These are phyloP conservation scores for Anguilla marmorata DNA, from an alignment of 2,797 vertebrate species.

Conservation along the genomic window DNA sequence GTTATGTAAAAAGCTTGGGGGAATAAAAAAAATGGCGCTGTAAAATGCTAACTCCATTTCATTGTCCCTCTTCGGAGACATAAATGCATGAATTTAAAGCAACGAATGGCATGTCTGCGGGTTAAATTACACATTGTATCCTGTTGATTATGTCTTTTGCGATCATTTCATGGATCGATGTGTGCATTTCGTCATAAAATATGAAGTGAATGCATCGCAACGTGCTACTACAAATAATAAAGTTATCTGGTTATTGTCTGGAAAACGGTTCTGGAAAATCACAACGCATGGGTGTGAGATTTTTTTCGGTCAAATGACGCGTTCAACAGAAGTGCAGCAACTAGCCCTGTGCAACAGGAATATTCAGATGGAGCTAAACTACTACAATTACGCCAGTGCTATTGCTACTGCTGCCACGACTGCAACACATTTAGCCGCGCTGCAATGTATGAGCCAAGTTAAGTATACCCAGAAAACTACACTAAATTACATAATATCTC, in stretches of 20 bases:
- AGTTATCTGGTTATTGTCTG: not conserved
- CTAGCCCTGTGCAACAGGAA: not conserved
- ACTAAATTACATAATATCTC: conserved; percentile 10
- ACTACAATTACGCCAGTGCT: not conserved
- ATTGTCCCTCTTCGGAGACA: not conserved
- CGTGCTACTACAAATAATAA: not conserved
- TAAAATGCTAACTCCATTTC: not conserved
- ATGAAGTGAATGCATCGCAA: not conserved
- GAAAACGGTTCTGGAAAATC: not conserved
- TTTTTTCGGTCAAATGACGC: not conserved
- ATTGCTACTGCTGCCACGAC: not conserved
- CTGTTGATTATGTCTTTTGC: not conserved
- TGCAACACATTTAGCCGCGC: not conserved
- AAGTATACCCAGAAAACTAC: not conserved
- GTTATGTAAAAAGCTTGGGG: not conserved
- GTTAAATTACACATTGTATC: not conserved
- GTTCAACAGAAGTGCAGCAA: not conserved
- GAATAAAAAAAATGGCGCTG: not conserved
- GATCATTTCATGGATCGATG: not conserved
- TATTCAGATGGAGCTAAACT: not conserved
- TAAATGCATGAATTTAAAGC: not conserved
- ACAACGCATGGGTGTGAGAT: not conserved
- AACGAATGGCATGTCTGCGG: not conserved
- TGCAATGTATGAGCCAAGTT: not conserved
- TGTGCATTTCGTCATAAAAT: not conserved